Conservation (phyloP, 2,888 invertebrate genomes). For the Choristoneura rosaceana region DNA sequence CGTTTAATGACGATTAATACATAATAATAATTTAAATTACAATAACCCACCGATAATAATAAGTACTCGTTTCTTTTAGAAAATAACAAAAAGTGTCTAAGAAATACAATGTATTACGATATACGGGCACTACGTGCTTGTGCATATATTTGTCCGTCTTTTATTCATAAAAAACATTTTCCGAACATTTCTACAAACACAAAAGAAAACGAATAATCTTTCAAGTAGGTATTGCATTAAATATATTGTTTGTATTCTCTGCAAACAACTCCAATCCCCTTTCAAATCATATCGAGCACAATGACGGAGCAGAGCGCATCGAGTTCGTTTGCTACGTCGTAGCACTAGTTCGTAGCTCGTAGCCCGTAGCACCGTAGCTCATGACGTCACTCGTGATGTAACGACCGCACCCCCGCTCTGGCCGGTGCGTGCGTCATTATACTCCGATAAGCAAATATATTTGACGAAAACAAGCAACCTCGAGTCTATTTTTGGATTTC, state of each 20-base stretch:
- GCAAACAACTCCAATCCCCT: constrained; percentile 27
- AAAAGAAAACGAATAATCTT: neutral
- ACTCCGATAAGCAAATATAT: constrained; percentile 37
- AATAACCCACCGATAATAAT: no score
- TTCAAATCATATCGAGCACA: constrained; percentile 37
- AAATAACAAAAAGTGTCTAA: no score
- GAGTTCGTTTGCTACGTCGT: constrained; percentile 50
- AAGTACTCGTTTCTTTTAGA: no score
- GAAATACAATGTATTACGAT: neutral
- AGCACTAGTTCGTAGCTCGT: constrained; percentile 51
- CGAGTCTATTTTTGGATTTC: constrained; percentile 30
- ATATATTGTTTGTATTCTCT: constrained; percentile 31
- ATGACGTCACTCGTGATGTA: constrained; percentile 76
- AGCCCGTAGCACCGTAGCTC: constrained; percentile 50
- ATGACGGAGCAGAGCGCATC: constrained; percentile 45
- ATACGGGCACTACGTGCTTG: neutral
- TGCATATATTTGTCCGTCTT: neutral
- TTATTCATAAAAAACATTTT: neutral
- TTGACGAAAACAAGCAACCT: constrained; percentile 40
- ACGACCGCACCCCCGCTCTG: constrained; percentile 66
- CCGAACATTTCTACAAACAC: neutral
- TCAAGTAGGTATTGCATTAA: constrained; percentile 21
- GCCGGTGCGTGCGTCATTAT: constrained; percentile 57
- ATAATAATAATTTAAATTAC: no score
- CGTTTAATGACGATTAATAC: no score